Conservation (phyloP, 2,113 vertebrate species). For the Nyctibius bracteatus region DNA sequence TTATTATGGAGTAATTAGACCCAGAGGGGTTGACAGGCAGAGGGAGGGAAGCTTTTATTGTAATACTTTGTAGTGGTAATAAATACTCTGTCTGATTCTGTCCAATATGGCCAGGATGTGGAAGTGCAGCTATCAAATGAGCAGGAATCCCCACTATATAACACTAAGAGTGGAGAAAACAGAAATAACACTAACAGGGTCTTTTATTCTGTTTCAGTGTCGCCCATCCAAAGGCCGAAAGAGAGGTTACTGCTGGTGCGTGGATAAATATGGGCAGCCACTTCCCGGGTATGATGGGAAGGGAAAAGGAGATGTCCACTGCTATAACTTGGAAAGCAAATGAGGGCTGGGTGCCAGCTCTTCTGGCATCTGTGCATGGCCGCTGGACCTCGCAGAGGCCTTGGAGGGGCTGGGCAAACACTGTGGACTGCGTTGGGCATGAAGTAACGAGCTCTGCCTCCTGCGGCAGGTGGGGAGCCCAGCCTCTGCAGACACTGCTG, state of each 20-base stretch:
- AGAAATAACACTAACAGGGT: not conserved
- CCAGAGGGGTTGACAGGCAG: not conserved
- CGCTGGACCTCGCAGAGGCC: conserved; percentile 28
- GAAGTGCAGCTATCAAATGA: not conserved
- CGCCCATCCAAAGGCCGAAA: conserved; percentile 92
- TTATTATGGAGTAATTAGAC: not conserved
- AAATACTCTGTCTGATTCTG: not conserved
- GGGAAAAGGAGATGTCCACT: conserved; percentile 81
- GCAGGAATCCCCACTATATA: not conserved
- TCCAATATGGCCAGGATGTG: not conserved
- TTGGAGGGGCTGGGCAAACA: conserved; percentile 1
- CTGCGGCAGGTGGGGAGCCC: not conserved
- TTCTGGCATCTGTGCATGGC: conserved; percentile 21
- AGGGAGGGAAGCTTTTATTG: not conserved
- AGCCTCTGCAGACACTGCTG: not conserved
- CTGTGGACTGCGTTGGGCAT: not conserved
- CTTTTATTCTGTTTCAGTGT: conserved; percentile 75
- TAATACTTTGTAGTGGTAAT: not conserved
- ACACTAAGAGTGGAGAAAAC: not conserved
- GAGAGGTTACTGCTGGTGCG: conserved; percentile 94
- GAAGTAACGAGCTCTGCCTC: conserved; percentile 9
- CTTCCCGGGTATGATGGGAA: conserved; percentile 82
- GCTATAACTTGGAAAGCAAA: conserved; percentile 84
- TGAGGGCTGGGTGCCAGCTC: conserved; percentile 58
- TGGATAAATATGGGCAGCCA: conserved; percentile 92